Evolutionary conservation across 2,113 vertebrate species (phyloP).

Genomic region (Cyanoliseus patagonus): DNA sequence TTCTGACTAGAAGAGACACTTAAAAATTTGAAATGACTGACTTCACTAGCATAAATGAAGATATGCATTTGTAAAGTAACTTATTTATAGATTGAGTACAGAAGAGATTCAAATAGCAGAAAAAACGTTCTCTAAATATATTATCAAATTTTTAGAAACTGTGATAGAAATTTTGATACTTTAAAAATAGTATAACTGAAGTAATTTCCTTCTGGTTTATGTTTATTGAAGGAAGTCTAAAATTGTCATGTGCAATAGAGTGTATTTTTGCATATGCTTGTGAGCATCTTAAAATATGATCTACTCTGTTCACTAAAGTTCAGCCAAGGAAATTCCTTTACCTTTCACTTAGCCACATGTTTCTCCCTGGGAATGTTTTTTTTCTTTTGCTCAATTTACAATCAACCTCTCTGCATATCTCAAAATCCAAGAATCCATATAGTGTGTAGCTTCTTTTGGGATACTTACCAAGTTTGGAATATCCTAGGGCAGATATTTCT

Average conservation of each 20-base stretch:
- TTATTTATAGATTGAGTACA: background rate
- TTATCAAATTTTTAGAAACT: background rate
- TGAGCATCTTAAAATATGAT: background rate
- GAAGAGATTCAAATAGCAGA: background rate
- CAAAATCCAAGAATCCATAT: background rate
- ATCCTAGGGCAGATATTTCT: background rate
- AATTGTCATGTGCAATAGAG: background rate
- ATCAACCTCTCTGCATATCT: background rate
- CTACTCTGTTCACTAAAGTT: background rate
- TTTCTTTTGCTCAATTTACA: background rate
- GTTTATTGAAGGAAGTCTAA: background rate
- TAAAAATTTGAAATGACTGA: background rate
- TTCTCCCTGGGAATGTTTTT: background rate
- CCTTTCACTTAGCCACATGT: background rate
- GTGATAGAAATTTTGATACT: background rate
- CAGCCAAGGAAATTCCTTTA: background rate
- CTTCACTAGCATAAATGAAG: background rate
- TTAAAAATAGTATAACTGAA: background rate
- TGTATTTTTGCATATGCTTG: background rate
- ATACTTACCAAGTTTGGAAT: background rate
- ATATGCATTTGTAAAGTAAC: background rate
- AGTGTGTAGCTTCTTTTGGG: background rate
- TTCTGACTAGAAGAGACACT: background rate
- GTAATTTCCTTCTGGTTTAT: background rate
- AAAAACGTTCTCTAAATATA: background rate